phyloP scores from a whole-genome alignment of 2,113 vertebrate genomes.

The Myiozetetes cayanensis region DNA sequence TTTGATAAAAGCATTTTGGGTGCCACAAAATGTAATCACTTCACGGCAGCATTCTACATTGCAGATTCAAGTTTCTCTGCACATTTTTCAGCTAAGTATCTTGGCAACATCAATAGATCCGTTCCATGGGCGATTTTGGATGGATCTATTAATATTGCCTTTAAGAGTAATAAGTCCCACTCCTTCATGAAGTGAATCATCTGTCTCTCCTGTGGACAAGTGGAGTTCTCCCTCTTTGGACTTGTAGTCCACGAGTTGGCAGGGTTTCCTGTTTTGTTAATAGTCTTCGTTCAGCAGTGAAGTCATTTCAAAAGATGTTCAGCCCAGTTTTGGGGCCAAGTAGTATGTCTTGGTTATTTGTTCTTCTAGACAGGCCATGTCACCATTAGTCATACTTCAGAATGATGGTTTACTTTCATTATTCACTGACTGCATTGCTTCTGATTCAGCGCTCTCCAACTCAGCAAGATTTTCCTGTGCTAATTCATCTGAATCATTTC shows the following conservation, averaged over 20 bases:
- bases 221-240: conserved; percentile 14
- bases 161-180: conserved; percentile 11
- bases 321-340: conserved; percentile 47
- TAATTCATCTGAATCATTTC: conserved; percentile 60
- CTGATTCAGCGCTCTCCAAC: conserved; percentile 7
- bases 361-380: conserved; percentile 41
- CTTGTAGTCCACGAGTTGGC: conserved; percentile 1
- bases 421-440: conserved; percentile 47
- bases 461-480: conserved; percentile 53
- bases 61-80: conserved; percentile 44
- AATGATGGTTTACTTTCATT: conserved; percentile 59
- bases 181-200: conserved; percentile 49
- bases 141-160: conserved; percentile 46
- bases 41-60: conserved; percentile 34
- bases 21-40: conserved; percentile 45
- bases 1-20: conserved; percentile 60
- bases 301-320: conserved; percentile 25
- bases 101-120: conserved; percentile 21
- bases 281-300: not conserved
- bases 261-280: conserved; percentile 20
- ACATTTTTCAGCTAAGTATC: conserved; percentile 40
- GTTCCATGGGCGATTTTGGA: conserved; percentile 16
- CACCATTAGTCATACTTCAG: conserved; percentile 56
- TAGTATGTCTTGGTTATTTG: conserved; percentile 46
- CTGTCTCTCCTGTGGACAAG: conserved; percentile 21